Conservation (phyloP, 2,797 vertebrate species). For the Ficedula albicollis region DNA sequence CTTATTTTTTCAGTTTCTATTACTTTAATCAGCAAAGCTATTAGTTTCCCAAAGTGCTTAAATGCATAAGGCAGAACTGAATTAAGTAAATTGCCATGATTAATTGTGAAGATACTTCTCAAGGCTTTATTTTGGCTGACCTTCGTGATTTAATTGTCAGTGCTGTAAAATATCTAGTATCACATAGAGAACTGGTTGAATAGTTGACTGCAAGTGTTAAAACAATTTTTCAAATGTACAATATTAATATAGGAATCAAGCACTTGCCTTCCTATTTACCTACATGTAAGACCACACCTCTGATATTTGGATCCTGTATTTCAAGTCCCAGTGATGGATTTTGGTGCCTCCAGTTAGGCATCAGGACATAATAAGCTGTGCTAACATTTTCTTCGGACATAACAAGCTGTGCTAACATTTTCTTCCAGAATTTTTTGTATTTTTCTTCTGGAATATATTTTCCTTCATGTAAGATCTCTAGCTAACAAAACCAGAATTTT, state of each 20-base stretch:
- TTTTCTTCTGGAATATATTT: not conserved
- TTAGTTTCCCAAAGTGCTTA: constrained; percentile 4
- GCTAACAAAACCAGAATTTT: not conserved
- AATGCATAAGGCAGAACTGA: constrained; percentile 6
- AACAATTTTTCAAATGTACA: not conserved
- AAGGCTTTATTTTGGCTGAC: constrained; percentile 48
- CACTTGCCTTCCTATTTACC: not conserved
- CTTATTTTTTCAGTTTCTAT: not conserved
- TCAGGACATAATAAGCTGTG: not conserved
- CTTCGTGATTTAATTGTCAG: constrained; percentile 36
- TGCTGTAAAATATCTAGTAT: constrained; percentile 9
- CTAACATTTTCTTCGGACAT: not conserved
- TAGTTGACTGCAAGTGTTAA: not conserved
- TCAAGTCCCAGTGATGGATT: not conserved
- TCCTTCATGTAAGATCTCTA: not conserved
- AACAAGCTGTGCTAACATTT: not conserved
- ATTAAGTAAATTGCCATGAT: constrained; percentile 2
- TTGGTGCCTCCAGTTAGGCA: not conserved
- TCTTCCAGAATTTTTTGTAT: not conserved
- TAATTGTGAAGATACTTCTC: constrained; percentile 23
- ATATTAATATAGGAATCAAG: not conserved
- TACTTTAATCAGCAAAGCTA: constrained; percentile 15
- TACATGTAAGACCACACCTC: not conserved
- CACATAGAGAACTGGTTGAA: not conserved
- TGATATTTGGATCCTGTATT: not conserved